phyloP scores from a whole-genome alignment of 2,113 vertebrate genomes.

The Bubo scandiacus region DNA sequence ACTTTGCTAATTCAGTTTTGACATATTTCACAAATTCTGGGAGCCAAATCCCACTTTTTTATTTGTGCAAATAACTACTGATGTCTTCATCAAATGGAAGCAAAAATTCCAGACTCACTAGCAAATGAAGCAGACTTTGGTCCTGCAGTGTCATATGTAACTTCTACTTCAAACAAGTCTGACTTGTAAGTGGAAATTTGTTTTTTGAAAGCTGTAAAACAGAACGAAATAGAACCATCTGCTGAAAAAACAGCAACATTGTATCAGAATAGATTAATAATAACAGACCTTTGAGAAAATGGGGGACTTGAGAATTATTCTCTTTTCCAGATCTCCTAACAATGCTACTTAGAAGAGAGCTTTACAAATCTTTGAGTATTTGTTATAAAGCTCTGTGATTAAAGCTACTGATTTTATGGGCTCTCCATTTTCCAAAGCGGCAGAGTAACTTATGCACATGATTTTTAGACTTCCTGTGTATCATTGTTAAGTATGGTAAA shows the following conservation, averaged over 20 bases:
- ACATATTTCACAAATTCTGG: background rate
- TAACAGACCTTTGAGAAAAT: background rate
- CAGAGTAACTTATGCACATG: background rate
- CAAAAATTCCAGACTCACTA: background rate
- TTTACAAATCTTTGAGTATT: background rate
- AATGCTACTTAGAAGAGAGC: background rate
- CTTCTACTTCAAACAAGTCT: background rate
- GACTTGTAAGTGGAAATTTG: constrained; percentile 13
- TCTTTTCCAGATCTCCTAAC: background rate
- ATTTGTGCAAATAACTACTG: background rate
- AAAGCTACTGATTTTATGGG: background rate
- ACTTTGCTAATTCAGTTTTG: background rate
- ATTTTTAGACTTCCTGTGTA: background rate
- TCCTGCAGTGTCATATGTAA: background rate
- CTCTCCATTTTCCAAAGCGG: background rate
- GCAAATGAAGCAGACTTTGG: background rate
- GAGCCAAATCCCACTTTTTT: background rate
- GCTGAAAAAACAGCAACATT: background rate
- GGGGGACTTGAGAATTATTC: background rate
- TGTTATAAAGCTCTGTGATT: background rate
- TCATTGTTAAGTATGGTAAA: background rate
- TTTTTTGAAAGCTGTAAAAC: constrained; percentile 23
- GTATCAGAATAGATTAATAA: background rate
- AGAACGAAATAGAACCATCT: background rate
- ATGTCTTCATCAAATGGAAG: background rate